These are phyloP conservation scores for Dioctria rufipes DNA, from an alignment of 2,888 invertebrate species.

Conservation along the genomic window DNA sequence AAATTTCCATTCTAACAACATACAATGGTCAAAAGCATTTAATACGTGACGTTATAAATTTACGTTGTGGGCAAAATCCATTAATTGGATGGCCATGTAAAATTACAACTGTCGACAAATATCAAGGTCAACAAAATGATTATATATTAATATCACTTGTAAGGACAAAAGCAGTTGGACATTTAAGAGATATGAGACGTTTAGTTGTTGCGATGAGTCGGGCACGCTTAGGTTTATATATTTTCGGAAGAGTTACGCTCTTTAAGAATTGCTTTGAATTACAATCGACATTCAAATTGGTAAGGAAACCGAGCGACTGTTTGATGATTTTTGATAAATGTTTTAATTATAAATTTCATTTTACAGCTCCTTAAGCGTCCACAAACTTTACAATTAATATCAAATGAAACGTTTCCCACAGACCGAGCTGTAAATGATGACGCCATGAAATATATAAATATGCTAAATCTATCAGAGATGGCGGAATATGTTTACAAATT, in stretches of 20 bases:
- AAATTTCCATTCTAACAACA: conserved; percentile 97
- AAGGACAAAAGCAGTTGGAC: conserved; percentile 96
- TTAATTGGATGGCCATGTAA: conserved; percentile 94
- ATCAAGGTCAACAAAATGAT: conserved; percentile 99
- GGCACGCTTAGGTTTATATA: conserved; percentile 95
- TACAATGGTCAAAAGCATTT: conserved; percentile 99
- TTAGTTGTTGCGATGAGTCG: conserved; percentile 98
- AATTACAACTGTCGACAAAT: conserved; percentile 98
- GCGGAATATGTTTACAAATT: conserved; percentile 95
- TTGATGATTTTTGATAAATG: conserved; percentile 6
- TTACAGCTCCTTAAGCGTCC: conserved; percentile 85
- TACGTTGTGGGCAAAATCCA: conserved; percentile 94
- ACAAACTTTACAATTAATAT: conserved; percentile 83
- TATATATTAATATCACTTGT: conserved; percentile 97
- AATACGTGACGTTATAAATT: conserved; percentile 94
- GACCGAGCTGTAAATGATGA: conserved; percentile 74
- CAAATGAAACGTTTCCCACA: conserved; percentile 86
- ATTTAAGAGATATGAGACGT: conserved; percentile 95
- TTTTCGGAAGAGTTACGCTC: conserved; percentile 92
- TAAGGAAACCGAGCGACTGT: conserved; percentile 65
- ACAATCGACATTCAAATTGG: conserved; percentile 94
- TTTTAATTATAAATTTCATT: not conserved
- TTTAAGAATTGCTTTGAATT: conserved; percentile 98
- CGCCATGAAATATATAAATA: conserved; percentile 71
- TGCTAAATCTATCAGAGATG: conserved; percentile 94